Percentiles rank a stretch among this genome's conserved stretches.
Conservation (phyloP, 2,113 vertebrate species). For the Mellivora capensis region DNA sequence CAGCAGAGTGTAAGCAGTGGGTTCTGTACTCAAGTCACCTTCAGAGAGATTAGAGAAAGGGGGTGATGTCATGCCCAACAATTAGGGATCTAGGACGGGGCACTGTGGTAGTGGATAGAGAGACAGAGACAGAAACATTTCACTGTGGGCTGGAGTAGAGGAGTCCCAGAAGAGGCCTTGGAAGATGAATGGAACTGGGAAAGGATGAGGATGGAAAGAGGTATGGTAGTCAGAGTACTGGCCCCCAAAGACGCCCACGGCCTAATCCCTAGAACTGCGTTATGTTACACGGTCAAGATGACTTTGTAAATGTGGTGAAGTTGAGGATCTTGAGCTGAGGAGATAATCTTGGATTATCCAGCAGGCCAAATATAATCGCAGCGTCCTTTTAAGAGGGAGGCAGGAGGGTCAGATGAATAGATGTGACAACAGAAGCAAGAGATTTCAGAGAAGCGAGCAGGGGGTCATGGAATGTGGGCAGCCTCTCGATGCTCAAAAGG, state of each 20-base stretch:
- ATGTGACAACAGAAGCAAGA: not conserved
- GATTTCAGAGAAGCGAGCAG: not conserved
- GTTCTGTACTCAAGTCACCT: not conserved
- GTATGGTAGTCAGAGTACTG: not conserved
- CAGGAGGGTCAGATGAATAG: not conserved
- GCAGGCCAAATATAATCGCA: not conserved
- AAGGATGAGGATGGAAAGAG: not conserved
- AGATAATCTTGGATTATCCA: not conserved
- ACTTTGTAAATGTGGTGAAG: not conserved
- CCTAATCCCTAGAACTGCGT: not conserved
- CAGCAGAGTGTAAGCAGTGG: not conserved
- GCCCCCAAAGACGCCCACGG: fast-evolving
- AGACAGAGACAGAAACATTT: not conserved
- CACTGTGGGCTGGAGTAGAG: not conserved
- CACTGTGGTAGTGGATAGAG: not conserved
- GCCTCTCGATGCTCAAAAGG: not conserved
- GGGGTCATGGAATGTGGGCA: fast-evolving
- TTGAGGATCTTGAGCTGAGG: not conserved
- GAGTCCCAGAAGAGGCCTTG: not conserved
- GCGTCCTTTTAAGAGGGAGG: not conserved
- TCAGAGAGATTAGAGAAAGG: not conserved
- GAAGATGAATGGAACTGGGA: not conserved
- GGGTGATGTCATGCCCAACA: not conserved
- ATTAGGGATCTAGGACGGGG: not conserved
- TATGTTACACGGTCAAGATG: not conserved